phyloP scores from a whole-genome alignment of 1,140 invertebrate genomes.

The Aphidius ervi region DNA sequence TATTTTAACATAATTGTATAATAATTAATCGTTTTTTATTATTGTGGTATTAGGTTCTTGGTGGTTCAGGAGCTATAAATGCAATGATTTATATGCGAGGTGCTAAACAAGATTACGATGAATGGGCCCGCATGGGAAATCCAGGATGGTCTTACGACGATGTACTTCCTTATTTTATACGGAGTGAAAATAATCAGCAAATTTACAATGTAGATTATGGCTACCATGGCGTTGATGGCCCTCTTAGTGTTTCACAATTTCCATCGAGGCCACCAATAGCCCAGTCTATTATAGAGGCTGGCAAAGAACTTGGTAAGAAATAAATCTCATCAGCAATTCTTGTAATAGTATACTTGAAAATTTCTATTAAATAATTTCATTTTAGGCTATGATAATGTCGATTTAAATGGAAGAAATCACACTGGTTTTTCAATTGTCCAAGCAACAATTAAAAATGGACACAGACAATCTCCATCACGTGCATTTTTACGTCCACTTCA shows the following conservation, averaged over 20 bases:
- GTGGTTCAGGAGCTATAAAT: slow-evolving; percentile 93
- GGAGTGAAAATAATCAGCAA: slow-evolving; percentile 79
- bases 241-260: slow-evolving; percentile 75
- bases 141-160: slow-evolving; percentile 87
- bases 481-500: slow-evolving; percentile 81
- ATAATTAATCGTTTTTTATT: no score
- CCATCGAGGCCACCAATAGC: slow-evolving; percentile 82
- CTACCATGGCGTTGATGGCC: slow-evolving; percentile 75
- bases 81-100: slow-evolving; percentile 97
- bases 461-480: slow-evolving; percentile 72
- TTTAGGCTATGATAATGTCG: slow-evolving; percentile 71
- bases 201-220: slow-evolving; percentile 68
- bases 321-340: not conserved
- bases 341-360: not conserved
- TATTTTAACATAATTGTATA: no score
- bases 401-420: slow-evolving; percentile 76
- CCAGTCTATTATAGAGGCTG: slow-evolving; percentile 77
- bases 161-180: slow-evolving; percentile 82
- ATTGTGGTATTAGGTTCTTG: slow-evolving; percentile 61
- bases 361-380: not conserved
- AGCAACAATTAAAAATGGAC: slow-evolving; percentile 83
- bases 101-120: slow-evolving; percentile 83
- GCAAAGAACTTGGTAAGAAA: slow-evolving; percentile 66
- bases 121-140: slow-evolving; percentile 83
- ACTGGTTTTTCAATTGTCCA: slow-evolving; percentile 80